Conservation (phyloP, 2,797 vertebrate species). For the Atherinosoma microstoma region DNA sequence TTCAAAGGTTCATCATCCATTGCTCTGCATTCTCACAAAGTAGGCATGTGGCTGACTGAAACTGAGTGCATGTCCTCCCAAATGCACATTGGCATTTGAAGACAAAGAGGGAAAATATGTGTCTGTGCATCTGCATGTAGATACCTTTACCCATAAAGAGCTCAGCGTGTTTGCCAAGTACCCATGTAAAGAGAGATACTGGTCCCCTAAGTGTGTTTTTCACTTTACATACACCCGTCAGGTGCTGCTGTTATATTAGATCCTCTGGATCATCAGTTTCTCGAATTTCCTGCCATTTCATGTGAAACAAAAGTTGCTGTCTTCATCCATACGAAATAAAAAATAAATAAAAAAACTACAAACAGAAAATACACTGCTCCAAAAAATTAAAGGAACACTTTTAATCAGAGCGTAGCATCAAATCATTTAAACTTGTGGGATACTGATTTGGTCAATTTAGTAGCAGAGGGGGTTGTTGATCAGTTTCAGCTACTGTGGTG, state of each 20-base stretch:
- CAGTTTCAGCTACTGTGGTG: no score
- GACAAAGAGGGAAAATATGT: constrained; percentile 10
- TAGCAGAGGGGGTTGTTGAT: no score
- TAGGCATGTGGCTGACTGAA: constrained; percentile 37
- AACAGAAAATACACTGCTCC: not conserved
- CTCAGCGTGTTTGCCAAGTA: constrained; percentile 28
- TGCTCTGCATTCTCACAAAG: constrained; percentile 44
- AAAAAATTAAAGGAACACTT: no score
- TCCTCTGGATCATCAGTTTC: not conserved
- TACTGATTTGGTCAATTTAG: no score
- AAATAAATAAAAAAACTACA: not conserved
- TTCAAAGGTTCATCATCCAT: constrained; percentile 46
- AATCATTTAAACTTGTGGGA: no score
- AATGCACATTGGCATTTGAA: not conserved
- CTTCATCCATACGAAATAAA: not conserved
- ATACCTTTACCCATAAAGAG: not conserved
- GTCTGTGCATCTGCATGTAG: constrained; percentile 21
- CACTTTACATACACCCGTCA: constrained; percentile 3
- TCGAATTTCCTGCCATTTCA: constrained; percentile 15
- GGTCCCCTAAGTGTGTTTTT: constrained; percentile 14
- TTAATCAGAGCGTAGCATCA: no score
- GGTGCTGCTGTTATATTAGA: not conserved
- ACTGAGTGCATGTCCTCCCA: constrained; percentile 12
- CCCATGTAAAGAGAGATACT: constrained; percentile 12
- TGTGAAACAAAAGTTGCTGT: not conserved